These are phyloP conservation scores for Myotis vivesi DNA, from an alignment of 2,797 vertebrate species.

Conservation along the genomic window DNA sequence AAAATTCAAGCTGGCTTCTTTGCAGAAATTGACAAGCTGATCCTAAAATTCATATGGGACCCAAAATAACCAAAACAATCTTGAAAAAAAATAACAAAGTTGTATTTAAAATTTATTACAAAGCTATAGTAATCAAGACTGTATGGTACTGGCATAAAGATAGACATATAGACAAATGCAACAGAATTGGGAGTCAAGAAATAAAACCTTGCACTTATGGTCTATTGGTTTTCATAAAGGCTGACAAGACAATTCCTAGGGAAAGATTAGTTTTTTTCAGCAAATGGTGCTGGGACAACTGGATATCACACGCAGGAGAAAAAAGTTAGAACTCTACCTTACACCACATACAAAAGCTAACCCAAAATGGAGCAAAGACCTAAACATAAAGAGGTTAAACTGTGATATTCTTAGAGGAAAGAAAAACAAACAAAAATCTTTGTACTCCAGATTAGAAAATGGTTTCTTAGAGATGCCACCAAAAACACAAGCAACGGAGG, in stretches of 20 bases:
- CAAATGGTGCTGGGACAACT: not conserved
- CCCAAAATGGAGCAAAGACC: not conserved
- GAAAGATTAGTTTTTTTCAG: not conserved
- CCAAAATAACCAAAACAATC: not conserved
- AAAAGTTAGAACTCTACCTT: not conserved
- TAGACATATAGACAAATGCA: not conserved
- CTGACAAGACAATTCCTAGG: not conserved
- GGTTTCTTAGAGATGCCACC: not conserved
- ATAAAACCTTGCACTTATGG: not conserved
- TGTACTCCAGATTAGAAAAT: not conserved
- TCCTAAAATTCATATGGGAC: not conserved
- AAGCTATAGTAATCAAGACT: not conserved
- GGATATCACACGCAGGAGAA: not conserved
- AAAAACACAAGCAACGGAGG: not conserved
- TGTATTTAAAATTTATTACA: conserved; percentile 10
- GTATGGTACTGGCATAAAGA: not conserved
- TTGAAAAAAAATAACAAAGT: not conserved
- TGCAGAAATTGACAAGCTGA: not conserved
- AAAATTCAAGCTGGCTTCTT: not conserved
- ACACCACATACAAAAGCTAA: not conserved
- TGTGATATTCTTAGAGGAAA: not conserved
- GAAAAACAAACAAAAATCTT: not conserved
- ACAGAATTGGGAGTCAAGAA: not conserved
- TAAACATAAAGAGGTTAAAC: not conserved
- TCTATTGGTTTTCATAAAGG: not conserved